Conservation (phyloP, 2,888 invertebrate species). For the Heterodera filipjevi region DNA sequence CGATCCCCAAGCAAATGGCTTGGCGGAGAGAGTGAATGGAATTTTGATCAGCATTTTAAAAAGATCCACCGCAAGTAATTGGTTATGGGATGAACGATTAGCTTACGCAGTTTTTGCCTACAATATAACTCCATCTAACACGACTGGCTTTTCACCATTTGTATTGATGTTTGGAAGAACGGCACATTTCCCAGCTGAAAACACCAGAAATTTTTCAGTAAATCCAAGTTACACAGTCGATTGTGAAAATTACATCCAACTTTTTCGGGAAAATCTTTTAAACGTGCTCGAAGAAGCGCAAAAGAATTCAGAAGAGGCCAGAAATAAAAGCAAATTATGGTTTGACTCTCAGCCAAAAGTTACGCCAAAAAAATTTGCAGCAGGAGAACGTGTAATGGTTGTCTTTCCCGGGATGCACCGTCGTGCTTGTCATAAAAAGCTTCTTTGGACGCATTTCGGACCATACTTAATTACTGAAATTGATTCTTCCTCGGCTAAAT, state of each 20-base stretch:
- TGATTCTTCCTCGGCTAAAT: background rate
- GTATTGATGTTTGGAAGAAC: conserved; percentile 11
- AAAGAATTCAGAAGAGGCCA: background rate
- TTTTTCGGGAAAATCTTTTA: background rate
- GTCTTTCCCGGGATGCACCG: conserved; percentile 1
- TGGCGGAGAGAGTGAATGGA: background rate
- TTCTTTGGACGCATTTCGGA: conserved; percentile 8
- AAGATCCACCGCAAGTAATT: background rate
- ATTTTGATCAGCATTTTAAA: conserved; percentile 4
- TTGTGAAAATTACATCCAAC: background rate
- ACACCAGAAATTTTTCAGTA: background rate
- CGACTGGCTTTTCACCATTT: conserved; percentile 12
- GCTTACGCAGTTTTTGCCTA: conserved; percentile 5
- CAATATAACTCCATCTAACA: conserved; percentile 1
- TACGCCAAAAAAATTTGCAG: background rate
- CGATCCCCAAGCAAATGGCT: conserved; percentile 26
- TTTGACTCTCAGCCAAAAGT: background rate
- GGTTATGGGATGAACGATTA: background rate
- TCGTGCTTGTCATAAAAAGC: background rate
- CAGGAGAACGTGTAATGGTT: background rate
- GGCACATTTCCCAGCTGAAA: background rate
- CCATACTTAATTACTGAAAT: background rate
- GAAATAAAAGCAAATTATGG: background rate
- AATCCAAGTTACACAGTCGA: background rate
- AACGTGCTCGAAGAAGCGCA: background rate